Percentiles rank a stretch among this genome's conserved stretches.
These are phyloP conservation scores for Brenthis daphne DNA, from an alignment of 2,888 invertebrate genomes.

Conservation along the genomic window DNA sequence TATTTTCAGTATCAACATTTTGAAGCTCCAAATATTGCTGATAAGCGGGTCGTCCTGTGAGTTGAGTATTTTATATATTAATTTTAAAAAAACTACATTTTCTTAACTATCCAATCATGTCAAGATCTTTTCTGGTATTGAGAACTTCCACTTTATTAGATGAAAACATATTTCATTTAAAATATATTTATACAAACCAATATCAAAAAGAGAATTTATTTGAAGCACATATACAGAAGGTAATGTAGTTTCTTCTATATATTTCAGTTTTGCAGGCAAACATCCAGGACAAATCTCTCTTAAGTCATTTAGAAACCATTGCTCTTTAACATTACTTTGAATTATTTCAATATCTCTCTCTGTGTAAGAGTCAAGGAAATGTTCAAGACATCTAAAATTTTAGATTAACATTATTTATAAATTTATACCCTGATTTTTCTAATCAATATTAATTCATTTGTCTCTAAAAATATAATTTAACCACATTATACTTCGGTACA, in stretches of 20 bases:
- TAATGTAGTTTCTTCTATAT: neutral
- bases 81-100: neutral
- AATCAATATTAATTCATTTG: too few relatives aligned
- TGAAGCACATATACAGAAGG: conserved; percentile 11
- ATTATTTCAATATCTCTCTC: conserved; percentile 4
- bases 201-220: conserved; percentile 14
- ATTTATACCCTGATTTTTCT: too few relatives aligned
- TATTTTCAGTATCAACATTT: conserved; percentile 74
- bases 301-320: conserved; percentile 13
- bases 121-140: neutral
- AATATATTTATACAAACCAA: conserved; percentile 13
- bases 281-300: neutral
- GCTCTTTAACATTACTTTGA: conserved; percentile 8
- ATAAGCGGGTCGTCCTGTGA: conserved; percentile 78
- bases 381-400: conserved; percentile 9
- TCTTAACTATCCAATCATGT: neutral
- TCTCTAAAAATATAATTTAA: too few relatives aligned
- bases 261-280: conserved; percentile 6
- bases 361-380: neutral
- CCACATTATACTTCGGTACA: too few relatives aligned
- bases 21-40: conserved; percentile 82
- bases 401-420: neutral
- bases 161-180: neutral
- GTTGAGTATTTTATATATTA: neutral
- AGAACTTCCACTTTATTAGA: neutral